Conservation (phyloP, 2,797 vertebrate species). For the Tympanoctomys barrerae region DNA sequence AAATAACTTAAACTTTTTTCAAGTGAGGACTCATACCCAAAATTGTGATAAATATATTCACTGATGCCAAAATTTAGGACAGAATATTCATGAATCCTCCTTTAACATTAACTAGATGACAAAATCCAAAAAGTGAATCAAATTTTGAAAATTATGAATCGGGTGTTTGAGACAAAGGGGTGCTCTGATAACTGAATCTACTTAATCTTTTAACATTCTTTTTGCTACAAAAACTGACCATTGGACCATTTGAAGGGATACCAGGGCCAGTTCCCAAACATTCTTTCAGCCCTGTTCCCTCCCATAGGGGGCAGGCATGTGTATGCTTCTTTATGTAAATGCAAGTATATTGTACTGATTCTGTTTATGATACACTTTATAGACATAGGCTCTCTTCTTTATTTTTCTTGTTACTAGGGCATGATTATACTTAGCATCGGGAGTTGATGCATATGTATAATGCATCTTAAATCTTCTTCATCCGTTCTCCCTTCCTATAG, state of each 20-base stretch:
- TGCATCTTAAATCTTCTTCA: neutral
- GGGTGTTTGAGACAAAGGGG: neutral
- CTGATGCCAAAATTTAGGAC: neutral
- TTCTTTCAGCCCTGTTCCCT: neutral
- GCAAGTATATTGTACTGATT: neutral
- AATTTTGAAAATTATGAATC: constrained; percentile 25
- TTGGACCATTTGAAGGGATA: constrained; percentile 13
- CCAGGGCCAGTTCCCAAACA: neutral
- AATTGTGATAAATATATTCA: constrained; percentile 39
- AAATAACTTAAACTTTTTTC: constrained; percentile 29
- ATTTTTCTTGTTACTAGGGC: neutral
- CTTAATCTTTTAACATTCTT: neutral
- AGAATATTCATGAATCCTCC: neutral
- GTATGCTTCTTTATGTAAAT: neutral
- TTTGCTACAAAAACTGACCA: neutral
- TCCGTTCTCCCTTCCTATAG: neutral
- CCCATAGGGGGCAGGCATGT: neutral
- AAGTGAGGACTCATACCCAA: neutral
- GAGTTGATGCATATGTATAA: neutral
- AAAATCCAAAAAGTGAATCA: constrained; percentile 49
- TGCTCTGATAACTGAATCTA: neutral
- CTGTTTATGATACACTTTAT: neutral
- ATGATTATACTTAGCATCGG: neutral
- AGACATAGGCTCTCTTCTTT: neutral
- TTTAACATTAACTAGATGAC: constrained; percentile 20